Percentiles rank a stretch among this genome's conserved stretches.
Evolutionary conservation across 2,797 vertebrate species (phyloP).

Genomic region (Siniperca obscura): DNA sequence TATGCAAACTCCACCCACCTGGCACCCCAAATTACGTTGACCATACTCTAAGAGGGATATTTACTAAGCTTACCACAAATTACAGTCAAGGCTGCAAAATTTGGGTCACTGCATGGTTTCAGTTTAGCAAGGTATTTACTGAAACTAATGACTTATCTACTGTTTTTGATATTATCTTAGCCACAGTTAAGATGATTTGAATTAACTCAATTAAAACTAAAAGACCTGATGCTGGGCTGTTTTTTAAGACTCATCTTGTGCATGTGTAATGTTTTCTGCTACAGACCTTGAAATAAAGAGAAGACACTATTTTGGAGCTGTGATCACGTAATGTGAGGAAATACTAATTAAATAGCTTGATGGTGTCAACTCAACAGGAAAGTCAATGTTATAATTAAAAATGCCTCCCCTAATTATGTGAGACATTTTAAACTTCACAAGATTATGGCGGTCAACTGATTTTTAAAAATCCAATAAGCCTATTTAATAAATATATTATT

Average conservation of each 20-base stretch:
- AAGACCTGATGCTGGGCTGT: not conserved
- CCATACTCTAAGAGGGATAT: not conserved
- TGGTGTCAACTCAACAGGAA: not conserved
- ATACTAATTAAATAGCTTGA: not conserved
- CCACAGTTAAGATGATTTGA: not conserved
- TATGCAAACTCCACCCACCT: not conserved
- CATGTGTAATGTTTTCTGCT: not conserved
- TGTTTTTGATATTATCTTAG: too few relatives aligned
- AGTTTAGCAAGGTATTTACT: not conserved
- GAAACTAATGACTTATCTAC: not conserved
- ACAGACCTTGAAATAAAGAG: not conserved
- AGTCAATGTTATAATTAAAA: not conserved
- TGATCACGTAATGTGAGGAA: not conserved
- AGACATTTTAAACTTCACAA: constrained; percentile 28
- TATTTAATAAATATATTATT: constrained; percentile 40
- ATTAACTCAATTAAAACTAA: not conserved
- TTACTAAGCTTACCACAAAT: not conserved
- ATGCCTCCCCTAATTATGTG: not conserved
- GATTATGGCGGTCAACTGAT: constrained; percentile 12
- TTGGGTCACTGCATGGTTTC: not conserved
- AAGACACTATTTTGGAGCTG: not conserved
- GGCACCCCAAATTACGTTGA: not conserved
- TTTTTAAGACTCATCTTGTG: not conserved
- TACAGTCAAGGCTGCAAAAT: not conserved
- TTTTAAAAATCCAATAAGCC: constrained; percentile 32